phyloP scores from a whole-genome alignment of 2,888 invertebrate genomes.

The Drosophila mayaguana region DNA sequence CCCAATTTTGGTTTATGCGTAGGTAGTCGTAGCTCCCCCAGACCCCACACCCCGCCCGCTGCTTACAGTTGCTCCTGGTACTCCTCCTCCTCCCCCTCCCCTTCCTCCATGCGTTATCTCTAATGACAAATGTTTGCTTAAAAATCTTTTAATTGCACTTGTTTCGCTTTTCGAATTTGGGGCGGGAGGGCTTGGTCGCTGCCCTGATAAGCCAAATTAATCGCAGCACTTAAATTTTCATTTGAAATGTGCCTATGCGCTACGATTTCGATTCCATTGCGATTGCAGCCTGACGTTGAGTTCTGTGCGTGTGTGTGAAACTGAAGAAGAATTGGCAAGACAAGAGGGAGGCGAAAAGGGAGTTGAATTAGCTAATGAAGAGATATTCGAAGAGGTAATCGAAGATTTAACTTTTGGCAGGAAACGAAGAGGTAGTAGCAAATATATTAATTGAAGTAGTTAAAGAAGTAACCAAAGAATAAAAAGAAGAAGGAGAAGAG shows the following conservation, averaged over 20 bases:
- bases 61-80: neutral
- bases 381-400: neutral
- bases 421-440: neutral
- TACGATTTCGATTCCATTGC: slow-evolving; percentile 33
- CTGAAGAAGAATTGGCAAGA: slow-evolving; percentile 6
- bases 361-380: neutral
- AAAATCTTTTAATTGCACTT: slow-evolving; percentile 81
- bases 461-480: neutral
- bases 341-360: neutral
- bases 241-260: slow-evolving; percentile 61
- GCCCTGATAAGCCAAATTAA: slow-evolving; percentile 79
- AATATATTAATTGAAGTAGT: slow-evolving; percentile 1
- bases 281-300: slow-evolving; percentile 13
- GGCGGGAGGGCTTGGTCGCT: slow-evolving; percentile 26
- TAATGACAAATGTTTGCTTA: slow-evolving; percentile 80
- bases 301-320: slow-evolving; percentile 5
- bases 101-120: slow-evolving; percentile 58
- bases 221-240: slow-evolving; percentile 81
- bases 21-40: slow-evolving; percentile 29
- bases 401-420: neutral
- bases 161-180: slow-evolving; percentile 54
- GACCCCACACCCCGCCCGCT: neutral
- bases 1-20: slow-evolving; percentile 72
- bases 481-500: neutral
- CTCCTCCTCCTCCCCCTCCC: neutral